phyloP scores from a whole-genome alignment of 1,140 invertebrate species.

The Heliothis subflexa region DNA sequence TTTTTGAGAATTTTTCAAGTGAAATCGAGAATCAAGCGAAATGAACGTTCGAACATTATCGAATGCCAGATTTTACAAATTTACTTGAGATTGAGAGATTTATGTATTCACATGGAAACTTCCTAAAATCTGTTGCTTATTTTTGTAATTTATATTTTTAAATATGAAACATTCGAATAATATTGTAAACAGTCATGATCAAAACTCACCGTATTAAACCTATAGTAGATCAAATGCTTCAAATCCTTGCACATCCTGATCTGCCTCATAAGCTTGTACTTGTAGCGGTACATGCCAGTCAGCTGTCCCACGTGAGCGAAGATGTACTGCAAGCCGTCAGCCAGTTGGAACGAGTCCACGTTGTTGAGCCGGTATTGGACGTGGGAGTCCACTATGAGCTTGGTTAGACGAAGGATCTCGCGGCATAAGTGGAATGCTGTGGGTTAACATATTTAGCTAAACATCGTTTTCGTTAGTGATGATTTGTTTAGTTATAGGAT shows the following conservation, averaged over 20 bases:
- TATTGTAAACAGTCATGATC: background rate
- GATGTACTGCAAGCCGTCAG: conserved; percentile 99
- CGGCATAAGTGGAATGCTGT: conserved; percentile 99
- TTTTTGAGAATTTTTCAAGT: too few species aligned
- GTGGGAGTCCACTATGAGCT: conserved; percentile 99
- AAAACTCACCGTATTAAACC: conserved; percentile 97
- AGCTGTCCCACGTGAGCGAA: conserved; percentile 99
- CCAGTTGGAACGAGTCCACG: conserved; percentile 99
- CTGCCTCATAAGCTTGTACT: conserved; percentile 99
- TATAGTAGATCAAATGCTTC: conserved; percentile 99
- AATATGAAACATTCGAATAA: too few species aligned
- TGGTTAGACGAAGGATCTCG: conserved; percentile 98
- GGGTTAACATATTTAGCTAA: too few species aligned
- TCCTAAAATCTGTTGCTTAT: too few species aligned
- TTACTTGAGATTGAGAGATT: too few species aligned
- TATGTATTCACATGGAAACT: too few species aligned
- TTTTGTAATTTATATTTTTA: too few species aligned
- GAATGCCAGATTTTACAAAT: too few species aligned
- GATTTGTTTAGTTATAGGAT: background rate
- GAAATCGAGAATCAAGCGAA: too few species aligned
- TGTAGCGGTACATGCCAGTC: conserved; percentile 99
- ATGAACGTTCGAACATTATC: too few species aligned
- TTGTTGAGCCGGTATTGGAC: conserved; percentile 99
- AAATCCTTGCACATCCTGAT: conserved; percentile 99
- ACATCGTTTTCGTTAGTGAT: too few species aligned